Percentiles rank a stretch among this genome's conserved stretches.
These are phyloP conservation scores for Pristionchus mayeri DNA, from an alignment of 2,888 invertebrate species.

Conservation along the genomic window DNA sequence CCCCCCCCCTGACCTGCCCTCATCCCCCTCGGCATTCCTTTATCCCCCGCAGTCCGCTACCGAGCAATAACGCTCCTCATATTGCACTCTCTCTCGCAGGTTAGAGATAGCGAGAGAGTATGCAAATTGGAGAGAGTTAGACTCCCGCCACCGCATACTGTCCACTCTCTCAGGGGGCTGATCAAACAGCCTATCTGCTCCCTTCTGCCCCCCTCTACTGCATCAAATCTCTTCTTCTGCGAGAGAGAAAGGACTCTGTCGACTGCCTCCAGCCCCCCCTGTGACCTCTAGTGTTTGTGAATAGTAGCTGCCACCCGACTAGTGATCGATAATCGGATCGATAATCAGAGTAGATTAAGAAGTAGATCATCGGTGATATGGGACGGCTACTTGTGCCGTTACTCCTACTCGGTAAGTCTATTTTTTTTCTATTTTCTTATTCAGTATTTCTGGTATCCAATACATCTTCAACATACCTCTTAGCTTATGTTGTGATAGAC, in stretches of 20 bases:
- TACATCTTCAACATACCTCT: background rate
- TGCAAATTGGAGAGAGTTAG: too few relatives aligned
- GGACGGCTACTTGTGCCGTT: slow-evolving; percentile 32
- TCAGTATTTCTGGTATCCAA: background rate
- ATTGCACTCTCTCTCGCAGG: too few relatives aligned
- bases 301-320: background rate
- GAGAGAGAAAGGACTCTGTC: too few relatives aligned
- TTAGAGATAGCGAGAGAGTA: too few relatives aligned
- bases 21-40: slow-evolving; percentile 20
- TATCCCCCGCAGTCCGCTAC: slow-evolving; percentile 1
- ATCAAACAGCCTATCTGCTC: slow-evolving; percentile 10
- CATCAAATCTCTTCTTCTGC: background rate
- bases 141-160: slow-evolving; percentile 17
- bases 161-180: background rate
- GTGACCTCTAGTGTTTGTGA: background rate
- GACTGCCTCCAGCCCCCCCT: too few relatives aligned
- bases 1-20: background rate
- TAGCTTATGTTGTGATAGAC: background rate
- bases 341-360: background rate
- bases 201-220: background rate
- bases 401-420: slow-evolving; percentile 19
- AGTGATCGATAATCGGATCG: background rate
- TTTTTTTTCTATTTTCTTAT: background rate
- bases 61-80: too few relatives aligned
- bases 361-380: slow-evolving; percentile 19